A percentile compares a stretch with the other conserved stretches of the same genome.
Conservation (phyloP, 2,113 vertebrate genomes). For the Dipodomys merriami region DNA sequence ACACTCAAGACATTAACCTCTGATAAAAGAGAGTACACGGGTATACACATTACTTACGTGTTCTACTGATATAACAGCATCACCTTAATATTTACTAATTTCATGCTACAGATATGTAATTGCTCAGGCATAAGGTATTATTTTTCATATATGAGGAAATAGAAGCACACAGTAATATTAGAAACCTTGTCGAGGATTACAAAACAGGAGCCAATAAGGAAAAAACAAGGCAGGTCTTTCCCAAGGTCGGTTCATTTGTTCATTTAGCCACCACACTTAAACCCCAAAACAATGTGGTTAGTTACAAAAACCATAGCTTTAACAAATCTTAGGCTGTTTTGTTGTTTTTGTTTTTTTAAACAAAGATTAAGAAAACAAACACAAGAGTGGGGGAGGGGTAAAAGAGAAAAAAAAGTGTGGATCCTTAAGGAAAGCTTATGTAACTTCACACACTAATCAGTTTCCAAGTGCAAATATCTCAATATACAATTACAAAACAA, state of each 20-base stretch:
- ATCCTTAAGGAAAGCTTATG: neutral
- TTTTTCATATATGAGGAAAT: neutral
- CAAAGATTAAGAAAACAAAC: neutral
- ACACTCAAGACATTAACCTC: neutral
- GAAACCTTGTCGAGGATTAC: neutral
- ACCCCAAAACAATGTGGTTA: neutral
- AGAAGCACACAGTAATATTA: neutral
- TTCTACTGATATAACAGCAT: neutral
- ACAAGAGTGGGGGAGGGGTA: neutral
- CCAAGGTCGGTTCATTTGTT: neutral
- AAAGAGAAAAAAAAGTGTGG: too few relatives aligned
- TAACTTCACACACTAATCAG: neutral
- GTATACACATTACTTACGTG: neutral
- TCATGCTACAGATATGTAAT: neutral
- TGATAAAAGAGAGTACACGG: neutral
- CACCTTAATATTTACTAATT: neutral
- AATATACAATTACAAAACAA: neutral
- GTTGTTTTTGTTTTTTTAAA: too few relatives aligned
- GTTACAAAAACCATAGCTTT: neutral
- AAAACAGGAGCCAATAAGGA: neutral
- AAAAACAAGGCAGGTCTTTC: too few relatives aligned
- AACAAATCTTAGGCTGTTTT: neutral
- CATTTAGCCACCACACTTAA: neutral
- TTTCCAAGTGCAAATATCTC: conserved; percentile 4
- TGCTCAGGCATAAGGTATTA: neutral